Evolutionary conservation across 2,113 vertebrate species (phyloP), one percentile per base, ranked within the genome.

Genomic region (Peromyscus polionotus): DNA sequence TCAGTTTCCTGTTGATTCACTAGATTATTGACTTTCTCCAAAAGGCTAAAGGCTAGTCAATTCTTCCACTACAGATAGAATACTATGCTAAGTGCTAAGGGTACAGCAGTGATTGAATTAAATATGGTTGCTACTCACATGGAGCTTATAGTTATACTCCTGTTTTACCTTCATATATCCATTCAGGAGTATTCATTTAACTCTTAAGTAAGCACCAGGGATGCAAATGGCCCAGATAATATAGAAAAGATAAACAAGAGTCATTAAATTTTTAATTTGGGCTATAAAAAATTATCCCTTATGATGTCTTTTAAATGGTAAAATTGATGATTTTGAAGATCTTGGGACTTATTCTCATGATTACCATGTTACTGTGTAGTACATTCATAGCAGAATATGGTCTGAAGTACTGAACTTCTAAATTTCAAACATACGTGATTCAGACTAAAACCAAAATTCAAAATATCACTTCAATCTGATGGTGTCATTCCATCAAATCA

Each of bases 101-200:
- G 12, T 77, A 67, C 0, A 68, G 16, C 33, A 83, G 0, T 83
- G 11, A 73, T 26, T 11, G 77, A 94, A 94, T 17, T 20, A 81
- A 26, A 94, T 61, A 63, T 57, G 5, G 3, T 20, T n/a, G 17
- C 24, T 88, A 70, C n/a, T 77, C 54, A 33, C 24, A 33, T 48
- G 8, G 93, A n/a, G 22, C 81, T 90, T 79, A 63, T 9, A 54
- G 24, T 90, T 75, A 90, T 7, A n/a, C 12, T 84, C n/a, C 2
- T 95, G 61, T 87, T 94, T 90, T 16, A 73, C 54, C 90, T 97
- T 67, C 51, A 90, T 48, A 93, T 95, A 85, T 65, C 77, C 28
- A 87, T 92, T 63, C 26, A 2, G 4, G 91, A 89, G 11, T 42
- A 48, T 70, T 95, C 91, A 80, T 51, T 68, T 19, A 91, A 51